phyloP scores from a whole-genome alignment of 2,888 invertebrate species.

The Trichacis sp. region DNA sequence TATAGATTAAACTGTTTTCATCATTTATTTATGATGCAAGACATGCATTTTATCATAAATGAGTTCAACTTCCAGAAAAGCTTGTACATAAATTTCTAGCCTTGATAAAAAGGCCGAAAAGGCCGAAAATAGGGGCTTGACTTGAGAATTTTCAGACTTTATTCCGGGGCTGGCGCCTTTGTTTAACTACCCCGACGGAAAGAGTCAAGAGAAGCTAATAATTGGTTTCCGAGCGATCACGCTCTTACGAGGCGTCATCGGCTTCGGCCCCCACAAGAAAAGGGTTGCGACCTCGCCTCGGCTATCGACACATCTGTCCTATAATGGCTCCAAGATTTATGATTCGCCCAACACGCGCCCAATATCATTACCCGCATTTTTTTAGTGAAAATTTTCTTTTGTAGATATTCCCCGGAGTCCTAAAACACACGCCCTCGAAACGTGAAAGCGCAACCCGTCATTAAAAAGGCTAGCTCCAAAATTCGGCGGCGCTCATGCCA shows the following conservation, averaged over 20 bases:
- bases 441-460: slow-evolving; percentile 36
- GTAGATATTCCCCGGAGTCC: slow-evolving; percentile 1
- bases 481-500: slow-evolving; percentile 13
- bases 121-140: slow-evolving; percentile 1
- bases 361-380: slow-evolving; percentile 54
- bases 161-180: slow-evolving; percentile 22
- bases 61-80: too few species aligned
- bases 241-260: slow-evolving; percentile 11
- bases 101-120: too few species aligned
- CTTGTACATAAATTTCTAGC: too few species aligned
- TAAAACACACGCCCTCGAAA: slow-evolving; percentile 29
- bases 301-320: slow-evolving; percentile 65
- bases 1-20: too few species aligned
- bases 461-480: slow-evolving; percentile 16
- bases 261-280: slow-evolving; percentile 23
- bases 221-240: slow-evolving; percentile 36
- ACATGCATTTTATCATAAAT: too few species aligned
- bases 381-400: slow-evolving; percentile 33
- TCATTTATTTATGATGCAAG: too few species aligned
- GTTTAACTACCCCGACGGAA: slow-evolving; percentile 20
- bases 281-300: slow-evolving; percentile 46
- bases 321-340: slow-evolving; percentile 64
- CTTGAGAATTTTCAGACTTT: slow-evolving; percentile 1
- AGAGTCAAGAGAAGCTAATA: slow-evolving; percentile 36
- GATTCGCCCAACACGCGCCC: slow-evolving; percentile 57